These are phyloP conservation scores for Tuberolachnus salignus DNA, from an alignment of 2,888 invertebrate species.

Conservation along the genomic window DNA sequence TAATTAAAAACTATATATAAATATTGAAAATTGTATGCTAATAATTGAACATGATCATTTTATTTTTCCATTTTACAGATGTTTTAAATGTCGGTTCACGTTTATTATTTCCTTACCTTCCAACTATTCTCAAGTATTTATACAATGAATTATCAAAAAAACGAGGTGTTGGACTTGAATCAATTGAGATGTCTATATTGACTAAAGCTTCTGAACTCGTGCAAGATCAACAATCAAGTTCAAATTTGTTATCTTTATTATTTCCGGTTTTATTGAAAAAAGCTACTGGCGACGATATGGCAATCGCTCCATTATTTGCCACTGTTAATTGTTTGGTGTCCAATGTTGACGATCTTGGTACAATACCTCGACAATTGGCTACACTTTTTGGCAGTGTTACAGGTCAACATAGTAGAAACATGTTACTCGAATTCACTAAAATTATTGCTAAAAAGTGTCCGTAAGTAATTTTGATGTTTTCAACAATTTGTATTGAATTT, in stretches of 20 bases:
- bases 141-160: slow-evolving; percentile 70
- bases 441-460: slow-evolving; percentile 38
- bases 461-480: slow-evolving; percentile 11
- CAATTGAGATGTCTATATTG: slow-evolving; percentile 75
- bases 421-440: slow-evolving; percentile 54
- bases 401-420: slow-evolving; percentile 61
- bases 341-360: slow-evolving; percentile 70
- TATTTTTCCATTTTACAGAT: slow-evolving; percentile 3
- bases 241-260: slow-evolving; percentile 72
- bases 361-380: slow-evolving; percentile 73
- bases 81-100: slow-evolving; percentile 59
- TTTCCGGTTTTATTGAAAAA: slow-evolving; percentile 75
- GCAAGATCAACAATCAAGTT: slow-evolving; percentile 68
- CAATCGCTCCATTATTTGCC: slow-evolving; percentile 72
- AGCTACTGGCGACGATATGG: slow-evolving; percentile 72
- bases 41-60: not conserved
- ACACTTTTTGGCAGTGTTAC: slow-evolving; percentile 75
- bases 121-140: slow-evolving; percentile 72
- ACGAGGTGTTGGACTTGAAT: slow-evolving; percentile 68
- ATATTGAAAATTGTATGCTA: not conserved
- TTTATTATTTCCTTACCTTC: slow-evolving; percentile 77
- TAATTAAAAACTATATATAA: not conserved
- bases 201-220: slow-evolving; percentile 78
- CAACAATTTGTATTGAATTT: not conserved
- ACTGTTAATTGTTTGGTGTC: slow-evolving; percentile 78